A percentile compares a stretch with the other conserved stretches of the same genome.
Evolutionary conservation across 2,797 vertebrate genomes (phyloP).

Genomic region (Ctenopoma multispine): DNA sequence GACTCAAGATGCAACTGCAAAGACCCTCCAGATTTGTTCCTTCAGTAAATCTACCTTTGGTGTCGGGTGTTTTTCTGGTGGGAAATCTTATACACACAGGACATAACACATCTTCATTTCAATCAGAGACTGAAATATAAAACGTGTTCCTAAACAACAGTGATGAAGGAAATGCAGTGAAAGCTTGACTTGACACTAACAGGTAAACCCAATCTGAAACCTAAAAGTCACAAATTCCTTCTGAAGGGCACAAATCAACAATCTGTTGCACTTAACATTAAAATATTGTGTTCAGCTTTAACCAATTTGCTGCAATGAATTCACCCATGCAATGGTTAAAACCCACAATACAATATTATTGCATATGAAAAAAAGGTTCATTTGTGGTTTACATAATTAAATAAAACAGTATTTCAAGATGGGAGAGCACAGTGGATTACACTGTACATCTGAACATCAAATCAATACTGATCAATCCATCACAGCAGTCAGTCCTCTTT

Average conservation of each 20-base stretch:
- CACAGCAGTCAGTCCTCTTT: conserved; percentile 37
- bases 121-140: conserved; percentile 28
- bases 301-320: conserved; percentile 10
- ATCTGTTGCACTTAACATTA: not conserved
- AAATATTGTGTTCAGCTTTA: conserved; percentile 7
- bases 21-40: conserved; percentile 21
- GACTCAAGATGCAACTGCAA: conserved; percentile 31
- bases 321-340: conserved; percentile 11
- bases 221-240: not conserved
- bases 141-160: conserved; percentile 2
- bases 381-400: conserved; percentile 43
- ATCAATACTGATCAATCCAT: conserved; percentile 71
- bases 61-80: conserved; percentile 6
- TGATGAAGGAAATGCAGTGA: not conserved
- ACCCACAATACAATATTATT: conserved; percentile 17
- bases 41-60: conserved; percentile 44
- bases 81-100: conserved; percentile 43
- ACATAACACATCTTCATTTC: conserved; percentile 29
- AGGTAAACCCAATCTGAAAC: not conserved
- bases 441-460: conserved; percentile 54
- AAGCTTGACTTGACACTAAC: conserved; percentile 5
- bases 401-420: conserved; percentile 46
- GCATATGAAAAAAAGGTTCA: conserved; percentile 40
- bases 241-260: not conserved
- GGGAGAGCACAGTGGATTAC: conserved; percentile 58